phyloP scores from a whole-genome alignment of 2,888 invertebrate species.

The Phaedon cochleariae region DNA sequence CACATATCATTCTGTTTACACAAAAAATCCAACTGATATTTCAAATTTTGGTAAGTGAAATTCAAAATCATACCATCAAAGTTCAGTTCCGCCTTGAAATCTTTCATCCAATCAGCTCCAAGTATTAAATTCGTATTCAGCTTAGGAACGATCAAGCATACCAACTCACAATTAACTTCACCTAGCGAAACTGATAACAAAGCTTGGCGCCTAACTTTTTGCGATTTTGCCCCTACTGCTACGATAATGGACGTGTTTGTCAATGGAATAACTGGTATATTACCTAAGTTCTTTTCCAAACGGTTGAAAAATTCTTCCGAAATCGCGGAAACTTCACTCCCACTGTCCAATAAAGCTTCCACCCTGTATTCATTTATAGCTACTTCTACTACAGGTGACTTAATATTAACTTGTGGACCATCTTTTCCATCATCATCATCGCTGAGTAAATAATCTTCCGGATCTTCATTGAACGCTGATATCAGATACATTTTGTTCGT shows the following conservation, averaged over 20 bases:
- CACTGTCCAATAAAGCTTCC: slow-evolving; percentile 15
- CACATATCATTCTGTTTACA: neutral
- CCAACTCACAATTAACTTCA: neutral
- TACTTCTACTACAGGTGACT: neutral
- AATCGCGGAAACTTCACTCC: slow-evolving; percentile 16
- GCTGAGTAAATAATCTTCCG: slow-evolving; percentile 3
- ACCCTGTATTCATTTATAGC: neutral
- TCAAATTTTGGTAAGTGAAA: neutral
- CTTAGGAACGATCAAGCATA: neutral
- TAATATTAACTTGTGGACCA: neutral
- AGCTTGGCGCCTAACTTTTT: slow-evolving; percentile 2
- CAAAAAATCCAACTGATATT: neutral
- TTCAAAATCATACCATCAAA: neutral
- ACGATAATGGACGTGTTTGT: neutral
- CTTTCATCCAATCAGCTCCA: neutral
- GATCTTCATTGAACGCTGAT: neutral
- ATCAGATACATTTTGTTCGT: too few relatives aligned
- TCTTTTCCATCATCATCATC: neutral
- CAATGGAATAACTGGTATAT: slow-evolving; percentile 3
- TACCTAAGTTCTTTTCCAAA: neutral
- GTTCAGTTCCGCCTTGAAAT: neutral
- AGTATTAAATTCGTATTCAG: neutral
- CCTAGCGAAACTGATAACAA: neutral
- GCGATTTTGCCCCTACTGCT: slow-evolving; percentile 10
- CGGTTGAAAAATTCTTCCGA: slow-evolving; percentile 2